Base-by-base conservation (phyloP, 1,140 invertebrate species). In the Drosophila melanogaster region DNA sequence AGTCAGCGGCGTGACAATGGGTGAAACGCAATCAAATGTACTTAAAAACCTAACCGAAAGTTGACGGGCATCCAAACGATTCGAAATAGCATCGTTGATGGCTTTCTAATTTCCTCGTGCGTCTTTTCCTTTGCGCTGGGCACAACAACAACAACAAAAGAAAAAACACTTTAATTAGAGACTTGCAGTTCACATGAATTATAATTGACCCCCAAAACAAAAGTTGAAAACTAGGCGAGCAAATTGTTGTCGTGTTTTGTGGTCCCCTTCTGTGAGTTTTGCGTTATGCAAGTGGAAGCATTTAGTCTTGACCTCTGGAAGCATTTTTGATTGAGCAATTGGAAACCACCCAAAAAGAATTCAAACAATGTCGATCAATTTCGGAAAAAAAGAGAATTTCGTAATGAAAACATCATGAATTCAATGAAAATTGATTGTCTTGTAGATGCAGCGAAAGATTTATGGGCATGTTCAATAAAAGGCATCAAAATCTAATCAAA, bases 81-180 rank as follows among this genome's bases (percentile, higher is more conserved):
- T 74, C 44, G 58, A 64, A 76, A 55, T 44, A 30, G 57, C 57
- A 61, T 24, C 50, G 49, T 62, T 65, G 59, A 75, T 74, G 70
- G 72, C 72, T 75, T 75, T 75, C 72, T 75, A 75, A 75, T 75
- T 75, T 75, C 71, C 60, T 65, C 58, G 49, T 64, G 49, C 37
- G 51, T 66, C 35, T 10, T 7, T 10, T 17, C 6, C 4, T 43
- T 26, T 17, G 11, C 30, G 30, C 17, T 41, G 59, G n/a, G 43
- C 17, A 10, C 22, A 22, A 43, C n/a, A n/a, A n/a, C n/a, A n/a
- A n/a, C n/a, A 38, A 38, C 10, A 37, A 37, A n/a, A 33, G n/a
- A 11, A 22, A 41, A 66, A 67, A 62, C 57, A 73, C 69, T 62
- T 73, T 40, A 73, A 72, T 75, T 65, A 50, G 72, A 40, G 51